Conservation (phyloP, 1,140 invertebrate genomes). For the Achroia grisella region DNA sequence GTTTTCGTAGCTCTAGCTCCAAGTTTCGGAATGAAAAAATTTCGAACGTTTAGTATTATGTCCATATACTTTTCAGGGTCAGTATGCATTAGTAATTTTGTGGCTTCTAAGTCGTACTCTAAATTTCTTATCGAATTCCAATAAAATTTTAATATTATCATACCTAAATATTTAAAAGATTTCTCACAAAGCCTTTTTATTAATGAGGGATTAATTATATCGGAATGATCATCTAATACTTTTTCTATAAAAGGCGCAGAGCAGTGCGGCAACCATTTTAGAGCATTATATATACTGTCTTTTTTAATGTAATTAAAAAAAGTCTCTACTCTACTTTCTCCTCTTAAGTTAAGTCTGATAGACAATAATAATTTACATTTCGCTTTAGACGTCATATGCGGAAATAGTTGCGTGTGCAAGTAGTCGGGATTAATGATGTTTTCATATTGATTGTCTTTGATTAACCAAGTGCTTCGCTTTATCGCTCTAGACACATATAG, state of each 20-base stretch:
- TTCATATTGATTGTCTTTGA: conserved; percentile 31
- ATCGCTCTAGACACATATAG: conserved; percentile 42
- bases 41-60: conserved; percentile 15
- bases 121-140: too few species aligned
- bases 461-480: conserved; percentile 35
- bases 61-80: conserved; percentile 8
- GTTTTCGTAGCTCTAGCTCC: conserved; percentile 25
- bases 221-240: conserved; percentile 18
- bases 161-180: conserved; percentile 11
- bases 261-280: conserved; percentile 45
- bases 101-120: too few species aligned
- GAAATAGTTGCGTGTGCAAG: conserved; percentile 28
- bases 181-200: conserved; percentile 32
- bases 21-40: conserved; percentile 14
- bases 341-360: conserved; percentile 35
- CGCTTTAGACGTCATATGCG: conserved; percentile 32
- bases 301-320: conserved; percentile 30
- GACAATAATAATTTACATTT: conserved; percentile 31
- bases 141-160: too few species aligned
- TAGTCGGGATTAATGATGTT: conserved; percentile 42
- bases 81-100: too few species aligned
- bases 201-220: conserved; percentile 16
- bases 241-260: conserved; percentile 33
- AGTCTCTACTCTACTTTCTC: conserved; percentile 34
- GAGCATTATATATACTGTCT: conserved; percentile 17